A percentile compares a stretch with the other conserved stretches of the same genome.
These are phyloP conservation scores for Drosophila tsacasi DNA, from an alignment of 1,140 invertebrate species.

Conservation along the genomic window DNA sequence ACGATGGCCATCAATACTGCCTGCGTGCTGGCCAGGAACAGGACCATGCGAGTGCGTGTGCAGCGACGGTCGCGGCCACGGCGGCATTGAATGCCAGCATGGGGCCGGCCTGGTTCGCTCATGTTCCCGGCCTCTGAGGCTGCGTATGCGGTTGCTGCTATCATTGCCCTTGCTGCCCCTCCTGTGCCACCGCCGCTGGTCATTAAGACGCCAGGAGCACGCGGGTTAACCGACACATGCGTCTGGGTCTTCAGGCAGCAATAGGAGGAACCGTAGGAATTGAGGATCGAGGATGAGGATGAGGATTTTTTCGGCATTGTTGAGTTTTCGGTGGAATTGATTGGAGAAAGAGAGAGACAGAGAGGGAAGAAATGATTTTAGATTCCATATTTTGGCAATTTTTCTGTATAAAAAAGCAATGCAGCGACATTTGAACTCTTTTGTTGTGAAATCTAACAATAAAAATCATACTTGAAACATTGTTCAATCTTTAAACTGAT, in stretches of 20 bases:
- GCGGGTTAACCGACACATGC: neutral
- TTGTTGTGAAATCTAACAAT: neutral
- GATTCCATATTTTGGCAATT: constrained; percentile 7
- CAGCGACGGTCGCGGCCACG: neutral
- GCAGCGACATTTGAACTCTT: neutral
- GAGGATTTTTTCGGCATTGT: neutral
- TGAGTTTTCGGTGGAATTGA: neutral
- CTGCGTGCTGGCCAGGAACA: constrained; percentile 21
- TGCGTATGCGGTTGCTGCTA: neutral
- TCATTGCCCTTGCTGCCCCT: neutral
- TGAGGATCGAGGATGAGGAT: neutral
- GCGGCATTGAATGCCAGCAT: neutral
- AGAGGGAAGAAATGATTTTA: constrained; percentile 14
- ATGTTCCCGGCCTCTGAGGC: neutral
- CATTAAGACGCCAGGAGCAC: neutral
- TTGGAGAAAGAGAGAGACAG: neutral
- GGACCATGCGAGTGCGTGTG: neutral
- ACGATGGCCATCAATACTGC: constrained; percentile 17
- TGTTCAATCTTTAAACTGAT: neutral
- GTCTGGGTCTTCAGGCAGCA: constrained; percentile 23
- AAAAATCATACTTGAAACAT: too few species aligned
- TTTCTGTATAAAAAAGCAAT: neutral
- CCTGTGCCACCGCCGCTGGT: neutral
- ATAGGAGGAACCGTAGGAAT: neutral
- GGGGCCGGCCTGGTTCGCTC: neutral